Conservation (phyloP, 1,140 invertebrate genomes). For the Drosophila serrata region DNA sequence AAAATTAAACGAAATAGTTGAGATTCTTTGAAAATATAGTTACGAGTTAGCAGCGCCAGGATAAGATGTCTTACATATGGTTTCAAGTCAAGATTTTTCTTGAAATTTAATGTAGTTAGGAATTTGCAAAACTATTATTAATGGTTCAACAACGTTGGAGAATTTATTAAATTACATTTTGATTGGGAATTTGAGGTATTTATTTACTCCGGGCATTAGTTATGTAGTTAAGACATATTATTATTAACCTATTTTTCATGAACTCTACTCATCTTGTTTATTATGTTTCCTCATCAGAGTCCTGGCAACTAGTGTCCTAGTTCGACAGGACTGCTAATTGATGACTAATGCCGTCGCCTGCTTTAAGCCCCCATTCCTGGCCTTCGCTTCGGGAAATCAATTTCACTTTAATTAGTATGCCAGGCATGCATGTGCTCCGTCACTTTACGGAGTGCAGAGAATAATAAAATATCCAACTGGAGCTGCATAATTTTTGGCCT, state of each 20-base stretch:
- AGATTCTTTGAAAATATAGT: background rate
- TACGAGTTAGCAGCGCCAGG: no score
- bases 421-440: conserved; percentile 33
- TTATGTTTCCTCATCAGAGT: background rate
- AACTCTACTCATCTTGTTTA: background rate
- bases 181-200: background rate
- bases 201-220: background rate
- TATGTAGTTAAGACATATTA: background rate
- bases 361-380: background rate
- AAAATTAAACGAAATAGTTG: conserved; percentile 35
- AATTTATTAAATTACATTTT: no score
- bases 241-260: background rate
- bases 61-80: background rate
- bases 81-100: background rate
- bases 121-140: no score
- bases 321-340: conserved; percentile 26
- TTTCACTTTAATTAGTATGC: conserved; percentile 75
- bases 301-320: background rate
- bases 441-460: conserved; percentile 20
- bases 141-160: no score
- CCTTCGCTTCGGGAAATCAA: conserved; percentile 43
- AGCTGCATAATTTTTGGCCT: conserved; percentile 72
- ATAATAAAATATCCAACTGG: conserved; percentile 28
- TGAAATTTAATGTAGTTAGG: no score
- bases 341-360: conserved; percentile 7